Evolutionary conservation across 1,140 invertebrate species (phyloP).

Genomic region (Littorina saxatilis): DNA sequence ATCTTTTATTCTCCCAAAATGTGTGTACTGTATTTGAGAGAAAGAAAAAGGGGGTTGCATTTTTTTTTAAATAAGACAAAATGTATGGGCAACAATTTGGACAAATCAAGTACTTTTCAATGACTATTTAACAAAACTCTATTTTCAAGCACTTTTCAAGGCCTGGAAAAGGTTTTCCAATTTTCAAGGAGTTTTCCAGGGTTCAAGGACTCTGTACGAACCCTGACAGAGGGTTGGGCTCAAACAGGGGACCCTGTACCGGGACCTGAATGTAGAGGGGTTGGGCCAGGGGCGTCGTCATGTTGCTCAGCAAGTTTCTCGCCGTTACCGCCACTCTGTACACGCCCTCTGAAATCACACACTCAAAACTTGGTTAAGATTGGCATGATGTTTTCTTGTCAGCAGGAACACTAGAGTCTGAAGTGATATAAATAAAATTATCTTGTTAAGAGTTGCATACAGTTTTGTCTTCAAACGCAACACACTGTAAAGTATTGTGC

Average conservation of each 20-base stretch:
- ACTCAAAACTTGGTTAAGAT: not conserved
- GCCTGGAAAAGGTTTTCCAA: too few relatives aligned
- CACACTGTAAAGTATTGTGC: not conserved
- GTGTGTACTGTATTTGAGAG: too few relatives aligned
- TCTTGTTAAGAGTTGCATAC: not conserved
- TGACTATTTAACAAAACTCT: too few relatives aligned
- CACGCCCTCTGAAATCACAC: slow-evolving; percentile 66
- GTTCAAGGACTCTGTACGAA: too few relatives aligned
- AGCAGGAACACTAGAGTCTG: not conserved
- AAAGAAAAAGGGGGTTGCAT: too few relatives aligned
- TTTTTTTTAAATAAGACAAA: too few relatives aligned
- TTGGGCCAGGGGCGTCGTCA: slow-evolving; percentile 41
- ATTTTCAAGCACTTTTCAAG: too few relatives aligned
- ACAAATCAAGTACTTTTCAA: too few relatives aligned
- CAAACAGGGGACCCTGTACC: slow-evolving; percentile 35
- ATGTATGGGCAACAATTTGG: too few relatives aligned
- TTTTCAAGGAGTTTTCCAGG: too few relatives aligned
- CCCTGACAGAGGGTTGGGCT: not conserved
- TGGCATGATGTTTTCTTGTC: not conserved
- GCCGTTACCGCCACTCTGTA: slow-evolving; percentile 62
- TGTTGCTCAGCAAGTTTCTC: slow-evolving; percentile 57
- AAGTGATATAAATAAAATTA: not conserved
- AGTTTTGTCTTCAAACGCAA: not conserved
- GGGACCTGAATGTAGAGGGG: slow-evolving; percentile 60
- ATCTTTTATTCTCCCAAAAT: too few relatives aligned